Evolutionary conservation across 2,113 vertebrate genomes (phyloP).

Genomic region (Climacteris rufus): DNA sequence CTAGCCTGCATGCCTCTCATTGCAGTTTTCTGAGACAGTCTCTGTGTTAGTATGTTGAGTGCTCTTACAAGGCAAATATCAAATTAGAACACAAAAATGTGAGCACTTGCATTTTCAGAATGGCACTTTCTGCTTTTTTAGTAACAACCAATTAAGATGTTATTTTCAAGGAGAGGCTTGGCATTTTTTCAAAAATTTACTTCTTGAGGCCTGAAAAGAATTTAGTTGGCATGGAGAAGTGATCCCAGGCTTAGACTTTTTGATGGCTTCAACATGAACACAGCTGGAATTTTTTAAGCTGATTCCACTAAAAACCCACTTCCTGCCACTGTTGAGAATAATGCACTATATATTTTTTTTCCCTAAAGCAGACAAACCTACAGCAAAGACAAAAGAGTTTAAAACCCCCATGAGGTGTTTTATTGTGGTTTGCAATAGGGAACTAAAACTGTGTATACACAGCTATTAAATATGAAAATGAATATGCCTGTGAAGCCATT

Average conservation of each 20-base stretch:
- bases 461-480: neutral
- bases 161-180: slow-evolving; percentile 67
- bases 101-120: slow-evolving; percentile 50
- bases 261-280: slow-evolving; percentile 41
- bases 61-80: slow-evolving; percentile 47
- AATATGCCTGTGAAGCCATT: neutral
- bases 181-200: slow-evolving; percentile 69
- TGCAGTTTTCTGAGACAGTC: neutral
- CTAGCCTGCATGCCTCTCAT: neutral
- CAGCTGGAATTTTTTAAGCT: slow-evolving; percentile 70
- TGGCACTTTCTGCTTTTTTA: slow-evolving; percentile 53
- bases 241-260: slow-evolving; percentile 58
- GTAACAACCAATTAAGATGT: slow-evolving; percentile 68
- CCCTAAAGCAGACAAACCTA: slow-evolving; percentile 32
- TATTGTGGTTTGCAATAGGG: neutral
- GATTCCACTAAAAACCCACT: slow-evolving; percentile 62
- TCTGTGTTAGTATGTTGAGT: neutral
- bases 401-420: neutral
- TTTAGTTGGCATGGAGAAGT: slow-evolving; percentile 62
- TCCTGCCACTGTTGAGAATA: slow-evolving; percentile 65
- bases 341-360: neutral
- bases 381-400: slow-evolving; percentile 31
- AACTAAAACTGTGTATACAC: neutral
- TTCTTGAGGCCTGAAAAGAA: slow-evolving; percentile 33
- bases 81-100: slow-evolving; percentile 46